phyloP scores from a whole-genome alignment of 1,140 invertebrate genomes.

The Cataglyphis hispanica region DNA sequence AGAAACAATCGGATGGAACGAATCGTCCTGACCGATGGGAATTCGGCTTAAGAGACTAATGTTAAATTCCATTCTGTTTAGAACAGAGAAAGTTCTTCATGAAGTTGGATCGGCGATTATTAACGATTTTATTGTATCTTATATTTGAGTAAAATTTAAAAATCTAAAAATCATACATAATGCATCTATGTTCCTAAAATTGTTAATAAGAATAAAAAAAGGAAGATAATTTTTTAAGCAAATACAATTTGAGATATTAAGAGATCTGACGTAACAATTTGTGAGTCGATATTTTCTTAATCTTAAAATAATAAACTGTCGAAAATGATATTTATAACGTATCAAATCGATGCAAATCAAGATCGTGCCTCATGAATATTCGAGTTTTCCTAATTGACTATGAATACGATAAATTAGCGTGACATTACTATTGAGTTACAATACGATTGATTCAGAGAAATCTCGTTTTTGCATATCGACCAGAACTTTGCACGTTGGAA shows the following conservation, averaged over 20 bases:
- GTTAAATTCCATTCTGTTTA: slow-evolving; percentile 29
- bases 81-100: slow-evolving; percentile 31
- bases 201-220: background rate
- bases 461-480: slow-evolving; percentile 15
- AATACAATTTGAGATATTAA: background rate
- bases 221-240: background rate
- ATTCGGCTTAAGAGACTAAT: slow-evolving; percentile 53
- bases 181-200: background rate
- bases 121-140: slow-evolving; percentile 36
- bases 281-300: background rate
- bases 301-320: background rate
- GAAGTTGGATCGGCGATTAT: slow-evolving; percentile 21
- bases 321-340: background rate
- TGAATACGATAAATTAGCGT: slow-evolving; percentile 49
- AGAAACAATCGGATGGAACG: slow-evolving; percentile 39
- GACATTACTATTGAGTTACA: slow-evolving; percentile 40
- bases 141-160: slow-evolving; percentile 12
- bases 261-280: background rate
- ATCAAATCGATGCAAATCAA: background rate
- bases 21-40: background rate
- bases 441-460: slow-evolving; percentile 28
- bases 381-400: slow-evolving; percentile 10
- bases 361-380: background rate
- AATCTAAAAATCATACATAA: background rate
- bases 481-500: background rate